phyloP scores from a whole-genome alignment of 2,113 vertebrate genomes.

The Protobothrops mucrosquamatus region DNA sequence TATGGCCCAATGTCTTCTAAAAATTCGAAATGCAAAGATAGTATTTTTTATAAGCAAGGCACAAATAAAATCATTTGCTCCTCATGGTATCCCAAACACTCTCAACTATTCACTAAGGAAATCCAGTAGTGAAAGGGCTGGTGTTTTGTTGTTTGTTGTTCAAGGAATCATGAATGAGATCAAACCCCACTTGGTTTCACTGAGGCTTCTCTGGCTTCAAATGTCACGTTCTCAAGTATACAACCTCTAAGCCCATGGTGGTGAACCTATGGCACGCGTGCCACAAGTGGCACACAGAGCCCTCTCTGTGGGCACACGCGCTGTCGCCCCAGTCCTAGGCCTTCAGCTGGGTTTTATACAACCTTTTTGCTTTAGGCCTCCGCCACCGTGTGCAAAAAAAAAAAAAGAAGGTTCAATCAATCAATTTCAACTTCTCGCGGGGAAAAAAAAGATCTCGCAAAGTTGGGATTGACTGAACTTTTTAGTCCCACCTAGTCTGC shows the following conservation, averaged over 20 bases:
- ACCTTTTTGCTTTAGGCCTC: too few relatives aligned
- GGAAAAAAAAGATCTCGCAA: too few relatives aligned
- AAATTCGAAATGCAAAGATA: not conserved
- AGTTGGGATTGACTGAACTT: too few relatives aligned
- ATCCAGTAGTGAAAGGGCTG: not conserved
- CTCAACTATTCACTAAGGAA: not conserved
- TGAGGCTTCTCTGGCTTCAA: not conserved
- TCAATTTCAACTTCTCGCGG: too few relatives aligned
- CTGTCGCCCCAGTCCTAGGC: too few relatives aligned
- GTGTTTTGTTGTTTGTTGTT: not conserved
- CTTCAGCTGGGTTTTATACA: too few relatives aligned
- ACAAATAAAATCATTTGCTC: not conserved
- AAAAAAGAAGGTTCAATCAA: too few relatives aligned
- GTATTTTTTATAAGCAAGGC: not conserved
- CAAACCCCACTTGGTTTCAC: not conserved
- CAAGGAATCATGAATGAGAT: not conserved
- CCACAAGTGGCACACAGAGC: too few relatives aligned
- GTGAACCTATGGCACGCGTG: too few relatives aligned
- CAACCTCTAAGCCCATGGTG: not conserved
- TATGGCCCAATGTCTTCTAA: not conserved
- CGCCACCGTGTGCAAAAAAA: too few relatives aligned
- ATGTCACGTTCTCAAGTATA: accelerated
- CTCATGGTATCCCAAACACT: not conserved
- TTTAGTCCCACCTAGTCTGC: too few relatives aligned
- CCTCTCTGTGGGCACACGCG: too few relatives aligned